Evolutionary conservation across 2,888 invertebrate species (phyloP), one percentile per base, ranked within the genome.

Genomic region (Amphipyra tragopoginis): DNA sequence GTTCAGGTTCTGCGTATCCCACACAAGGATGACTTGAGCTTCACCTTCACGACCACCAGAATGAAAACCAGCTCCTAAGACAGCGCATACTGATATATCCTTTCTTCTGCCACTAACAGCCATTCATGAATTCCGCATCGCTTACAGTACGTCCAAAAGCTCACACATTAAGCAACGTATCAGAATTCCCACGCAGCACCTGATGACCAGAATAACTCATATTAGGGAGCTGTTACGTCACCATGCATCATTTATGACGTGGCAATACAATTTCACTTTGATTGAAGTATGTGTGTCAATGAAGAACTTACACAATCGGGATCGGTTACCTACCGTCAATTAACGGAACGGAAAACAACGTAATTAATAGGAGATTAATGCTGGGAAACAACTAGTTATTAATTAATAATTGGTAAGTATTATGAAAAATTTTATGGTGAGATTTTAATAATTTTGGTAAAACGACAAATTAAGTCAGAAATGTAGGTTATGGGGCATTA

Each of bases 211-310:
- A 43, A 55, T 45, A 59, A 56, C 43, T 38, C 14, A 72, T 52
- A 69, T 70, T 75, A 55, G 61, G 61, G 67, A 67, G 60, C 51
- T 36, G 21, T 76, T 75, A 79, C 67, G 69, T 69, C 72, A 68
- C 40, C 44, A 49, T 6, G 4, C 50, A 43, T 56, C 38, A 50
- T 57, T 54, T 40, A 45, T 68, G 60, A 63, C 48, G 47, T 58
- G 36, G 11, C 9, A 15, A 38, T 66, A 68, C 58, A 75, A 82
- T 82, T 81, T 84, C 74, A 75, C 79, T 77, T 65, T 63, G 65
- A 78, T 73, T 67, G 59, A 66, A 71, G 59, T 60, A 59, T 61
- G 51, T 72, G 43, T 59, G 71, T 58, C 53, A 73, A 55, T 61
- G 47, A 54, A 57, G 47, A 39, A 39, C 15, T 72, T 51, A 44